phyloP scores from a whole-genome alignment of 2,113 vertebrate genomes.

The Callipepla squamata region DNA sequence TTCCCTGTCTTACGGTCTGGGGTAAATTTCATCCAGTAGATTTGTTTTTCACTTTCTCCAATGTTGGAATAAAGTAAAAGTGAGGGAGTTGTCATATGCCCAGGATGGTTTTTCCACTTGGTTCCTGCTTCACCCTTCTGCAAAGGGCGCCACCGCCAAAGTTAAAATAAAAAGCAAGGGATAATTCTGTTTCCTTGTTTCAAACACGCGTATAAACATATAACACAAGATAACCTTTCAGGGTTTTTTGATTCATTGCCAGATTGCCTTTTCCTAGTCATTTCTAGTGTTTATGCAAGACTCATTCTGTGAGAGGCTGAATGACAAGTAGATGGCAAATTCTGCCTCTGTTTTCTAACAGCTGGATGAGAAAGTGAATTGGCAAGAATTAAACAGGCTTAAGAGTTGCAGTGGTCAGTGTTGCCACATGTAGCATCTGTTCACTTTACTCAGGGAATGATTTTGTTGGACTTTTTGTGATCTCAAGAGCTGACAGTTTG shows the following conservation, averaged over 20 bases:
- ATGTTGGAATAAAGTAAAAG: not conserved
- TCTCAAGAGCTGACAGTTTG: slow-evolving; percentile 1
- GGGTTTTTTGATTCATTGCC: not conserved
- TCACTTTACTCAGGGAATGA: not conserved
- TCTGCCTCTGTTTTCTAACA: not conserved
- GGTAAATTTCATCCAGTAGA: not conserved
- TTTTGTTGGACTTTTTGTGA: not conserved
- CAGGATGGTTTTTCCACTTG: not conserved
- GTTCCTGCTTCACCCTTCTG: not conserved
- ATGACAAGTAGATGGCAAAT: not conserved
- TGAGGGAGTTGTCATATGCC: not conserved
- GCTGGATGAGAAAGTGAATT: not conserved
- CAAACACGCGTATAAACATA: not conserved
- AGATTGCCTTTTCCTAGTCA: not conserved
- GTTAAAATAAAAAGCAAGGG: not conserved
- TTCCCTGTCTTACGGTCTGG: not conserved
- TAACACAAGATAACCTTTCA: not conserved
- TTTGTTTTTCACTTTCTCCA: not conserved
- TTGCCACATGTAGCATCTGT: not conserved
- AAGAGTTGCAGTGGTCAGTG: not conserved
- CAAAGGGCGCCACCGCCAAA: not conserved
- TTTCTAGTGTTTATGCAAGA: not conserved
- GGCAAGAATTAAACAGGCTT: not conserved
- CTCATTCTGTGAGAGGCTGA: not conserved
- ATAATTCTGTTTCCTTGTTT: not conserved